Percentiles rank a stretch among this genome's conserved stretches.
Evolutionary conservation across 2,797 vertebrate genomes (phyloP).

Genomic region (Phataginus tricuspis): DNA sequence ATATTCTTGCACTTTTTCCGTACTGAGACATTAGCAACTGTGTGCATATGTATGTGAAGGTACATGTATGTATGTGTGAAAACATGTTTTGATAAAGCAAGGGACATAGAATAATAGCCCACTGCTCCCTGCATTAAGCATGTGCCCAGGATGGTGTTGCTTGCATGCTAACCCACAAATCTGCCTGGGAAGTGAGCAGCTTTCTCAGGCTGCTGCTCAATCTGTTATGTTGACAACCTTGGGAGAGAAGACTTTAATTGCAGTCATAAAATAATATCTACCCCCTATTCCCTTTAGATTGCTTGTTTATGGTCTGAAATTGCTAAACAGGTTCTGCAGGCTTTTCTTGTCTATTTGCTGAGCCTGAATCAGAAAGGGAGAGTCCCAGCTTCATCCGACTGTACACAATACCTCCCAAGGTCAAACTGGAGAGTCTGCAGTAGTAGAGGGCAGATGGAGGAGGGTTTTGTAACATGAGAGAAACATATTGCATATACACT

Average conservation of each 20-base stretch:
- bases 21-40: not conserved
- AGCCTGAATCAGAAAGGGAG: constrained; percentile 55
- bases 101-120: not conserved
- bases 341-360: constrained; percentile 52
- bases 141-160: not conserved
- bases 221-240: constrained; percentile 54
- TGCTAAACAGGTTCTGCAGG: constrained; percentile 68
- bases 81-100: not conserved
- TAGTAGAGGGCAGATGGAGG: not conserved
- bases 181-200: constrained; percentile 43
- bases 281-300: constrained; percentile 49
- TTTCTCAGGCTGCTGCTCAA: constrained; percentile 59
- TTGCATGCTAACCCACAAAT: not conserved
- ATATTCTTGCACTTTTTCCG: not conserved
- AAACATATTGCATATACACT: not conserved
- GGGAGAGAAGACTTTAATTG: constrained; percentile 52
- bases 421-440: not conserved
- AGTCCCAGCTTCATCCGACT: constrained; percentile 58
- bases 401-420: constrained; percentile 78
- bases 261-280: constrained; percentile 34
- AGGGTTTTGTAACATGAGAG: not conserved
- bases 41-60: not conserved
- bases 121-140: not conserved
- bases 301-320: constrained; percentile 75
- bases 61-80: not conserved